Evolutionary conservation across 2,888 invertebrate species (phyloP), one percentile per base, ranked within the genome.

Genomic region (Myathropa florea): DNA sequence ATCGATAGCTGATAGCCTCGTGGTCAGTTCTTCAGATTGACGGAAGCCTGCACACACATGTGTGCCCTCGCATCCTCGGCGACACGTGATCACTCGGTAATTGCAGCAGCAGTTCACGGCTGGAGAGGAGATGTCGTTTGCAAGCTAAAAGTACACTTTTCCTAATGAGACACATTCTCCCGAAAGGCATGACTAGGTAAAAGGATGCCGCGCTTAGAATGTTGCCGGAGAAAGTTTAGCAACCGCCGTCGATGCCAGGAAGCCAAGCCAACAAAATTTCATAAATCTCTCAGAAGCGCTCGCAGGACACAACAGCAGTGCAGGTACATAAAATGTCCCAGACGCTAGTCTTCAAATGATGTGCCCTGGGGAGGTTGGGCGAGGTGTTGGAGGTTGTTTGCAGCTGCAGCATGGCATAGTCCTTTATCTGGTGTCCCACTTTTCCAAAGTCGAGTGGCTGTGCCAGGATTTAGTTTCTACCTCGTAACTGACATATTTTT

Each of bases 1-100:
- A 36, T 36, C 10, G 36, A 36, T 23, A 18, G 14, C n/a, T 9
- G 6, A n/a, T n/a, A n/a, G n/a, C n/a, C n/a, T n/a, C n/a, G n/a
- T n/a, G n/a, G n/a, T n/a, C n/a, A n/a, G n/a, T n/a, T n/a, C n/a
- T n/a, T n/a, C n/a, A n/a, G n/a, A n/a, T n/a, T n/a, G n/a, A n/a
- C n/a, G n/a, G n/a, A n/a, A n/a, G n/a, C n/a, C 21, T 28, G 12
- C n/a, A 4, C 33, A 33, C 33, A 55, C 36, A 23, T 14, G 26
- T 4, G 18, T 7, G 26, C 14, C n/a, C 21, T 4, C 36, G 53
- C 33, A 24, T 55, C n/a, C 36, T 80, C 23, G 7, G 7, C 12
- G 80, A 26, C 84, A 85, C 84, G 84, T 85, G 84, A 77, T 76
- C 63, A 67, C 67, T 60, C 53, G 53, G 39, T 67, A 77, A 84